A percentile compares a stretch with the other conserved stretches of the same genome.
Evolutionary conservation across 1,140 invertebrate genomes (phyloP).

Genomic region (Schlechtendalia chinensis): DNA sequence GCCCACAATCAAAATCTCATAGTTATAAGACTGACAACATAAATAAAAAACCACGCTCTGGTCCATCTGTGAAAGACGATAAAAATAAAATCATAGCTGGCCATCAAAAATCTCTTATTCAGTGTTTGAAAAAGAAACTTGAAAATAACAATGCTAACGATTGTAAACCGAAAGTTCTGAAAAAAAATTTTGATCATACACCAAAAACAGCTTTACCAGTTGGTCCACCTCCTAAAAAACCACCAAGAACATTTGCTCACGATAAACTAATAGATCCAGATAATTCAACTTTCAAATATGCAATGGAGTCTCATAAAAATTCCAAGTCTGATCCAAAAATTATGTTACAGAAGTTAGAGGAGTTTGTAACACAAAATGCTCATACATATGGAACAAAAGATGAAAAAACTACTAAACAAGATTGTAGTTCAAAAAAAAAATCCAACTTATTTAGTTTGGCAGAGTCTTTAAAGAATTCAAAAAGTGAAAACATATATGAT

Average conservation of each 20-base stretch:
- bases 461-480: conserved; percentile 23
- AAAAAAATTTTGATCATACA: conserved; percentile 54
- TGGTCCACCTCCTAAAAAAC: conserved; percentile 70
- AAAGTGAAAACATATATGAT: background rate
- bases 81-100: background rate
- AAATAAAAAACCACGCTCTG: background rate
- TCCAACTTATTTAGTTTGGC: conserved; percentile 15
- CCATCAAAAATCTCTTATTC: background rate
- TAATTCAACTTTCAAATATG: conserved; percentile 42
- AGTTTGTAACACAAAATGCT: conserved; percentile 36
- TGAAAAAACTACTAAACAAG: conserved; percentile 16
- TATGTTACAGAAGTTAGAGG: conserved; percentile 54
- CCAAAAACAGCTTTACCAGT: conserved; percentile 64
- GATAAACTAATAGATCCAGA: conserved; percentile 51
- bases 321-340: conserved; percentile 54
- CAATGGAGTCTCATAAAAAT: conserved; percentile 39
- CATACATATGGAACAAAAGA: conserved; percentile 41
- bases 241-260: conserved; percentile 67
- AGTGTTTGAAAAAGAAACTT: conserved; percentile 29
- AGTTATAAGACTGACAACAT: conserved; percentile 19
- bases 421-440: conserved; percentile 26
- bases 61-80: background rate
- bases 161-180: background rate
- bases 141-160: background rate
- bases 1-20: background rate